phyloP scores from a whole-genome alignment of 2,797 vertebrate genomes.

The Pogoniulus pusillus region DNA sequence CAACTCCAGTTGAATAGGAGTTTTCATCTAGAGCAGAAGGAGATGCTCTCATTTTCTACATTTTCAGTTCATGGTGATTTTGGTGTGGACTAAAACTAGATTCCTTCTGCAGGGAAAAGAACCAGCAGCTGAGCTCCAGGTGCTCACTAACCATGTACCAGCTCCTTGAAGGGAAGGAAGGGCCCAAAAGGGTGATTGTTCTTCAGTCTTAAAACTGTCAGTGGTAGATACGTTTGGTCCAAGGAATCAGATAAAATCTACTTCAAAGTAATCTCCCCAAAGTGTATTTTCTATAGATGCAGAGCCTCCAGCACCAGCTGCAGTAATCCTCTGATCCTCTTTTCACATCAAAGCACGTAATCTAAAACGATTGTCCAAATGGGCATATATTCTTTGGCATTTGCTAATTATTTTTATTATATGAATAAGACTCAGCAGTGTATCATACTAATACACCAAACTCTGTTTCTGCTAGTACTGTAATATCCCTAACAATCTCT shows the following conservation, averaged over 20 bases:
- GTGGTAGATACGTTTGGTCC: background rate
- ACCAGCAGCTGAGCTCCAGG: background rate
- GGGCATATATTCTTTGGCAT: background rate
- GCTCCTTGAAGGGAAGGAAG: background rate
- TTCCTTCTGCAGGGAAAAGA: background rate
- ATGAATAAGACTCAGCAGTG: background rate
- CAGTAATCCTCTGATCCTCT: background rate
- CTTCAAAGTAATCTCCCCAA: background rate
- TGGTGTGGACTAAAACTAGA: background rate
- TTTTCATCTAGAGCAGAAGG: background rate
- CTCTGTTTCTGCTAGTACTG: background rate
- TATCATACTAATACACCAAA: background rate
- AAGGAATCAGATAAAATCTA: background rate
- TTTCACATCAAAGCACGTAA: background rate
- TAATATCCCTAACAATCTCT: background rate
- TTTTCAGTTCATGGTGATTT: background rate
- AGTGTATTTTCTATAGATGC: background rate
- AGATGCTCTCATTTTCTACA: background rate
- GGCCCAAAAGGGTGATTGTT: background rate
- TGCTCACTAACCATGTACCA: background rate
- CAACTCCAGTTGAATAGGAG: background rate
- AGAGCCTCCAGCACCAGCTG: background rate
- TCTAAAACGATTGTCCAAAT: background rate
- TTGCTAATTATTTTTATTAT: constrained; percentile 10
- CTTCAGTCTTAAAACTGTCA: background rate